Conservation (phyloP, 2,888 invertebrate genomes). For the Matsumyia berberina region DNA sequence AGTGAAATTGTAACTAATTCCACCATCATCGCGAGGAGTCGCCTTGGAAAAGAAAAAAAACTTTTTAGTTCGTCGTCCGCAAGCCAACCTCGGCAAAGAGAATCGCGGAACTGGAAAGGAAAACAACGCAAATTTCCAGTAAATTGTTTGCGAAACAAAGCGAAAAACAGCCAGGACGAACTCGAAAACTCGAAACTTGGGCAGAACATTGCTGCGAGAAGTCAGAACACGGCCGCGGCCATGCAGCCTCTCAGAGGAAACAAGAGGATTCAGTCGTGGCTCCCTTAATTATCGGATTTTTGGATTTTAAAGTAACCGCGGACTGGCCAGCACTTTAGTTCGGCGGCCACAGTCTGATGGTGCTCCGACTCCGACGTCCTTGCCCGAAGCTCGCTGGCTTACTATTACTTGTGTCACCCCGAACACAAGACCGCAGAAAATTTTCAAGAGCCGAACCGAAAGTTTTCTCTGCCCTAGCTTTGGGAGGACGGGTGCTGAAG, state of each 20-base stretch:
- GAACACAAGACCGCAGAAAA: conserved; percentile 63
- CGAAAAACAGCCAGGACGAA: conserved; percentile 43
- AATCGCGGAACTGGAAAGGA: conserved; percentile 59
- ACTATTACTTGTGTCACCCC: conserved; percentile 55
- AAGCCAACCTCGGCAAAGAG: conserved; percentile 41
- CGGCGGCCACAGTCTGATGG: conserved; percentile 4
- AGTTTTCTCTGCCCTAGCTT: conserved; percentile 24
- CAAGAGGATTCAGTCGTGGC: conserved; percentile 55
- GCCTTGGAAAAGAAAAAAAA: conserved; percentile 50
- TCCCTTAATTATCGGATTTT: conserved; percentile 67
- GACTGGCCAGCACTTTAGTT: conserved; percentile 46
- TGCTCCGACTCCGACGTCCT: conserved; percentile 9
- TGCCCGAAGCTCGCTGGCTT: conserved; percentile 20
- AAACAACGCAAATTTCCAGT: conserved; percentile 64
- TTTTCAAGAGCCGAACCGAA: conserved; percentile 65
- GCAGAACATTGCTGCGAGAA: conserved; percentile 42
- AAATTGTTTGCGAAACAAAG: conserved; percentile 69
- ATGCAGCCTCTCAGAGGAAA: conserved; percentile 49
- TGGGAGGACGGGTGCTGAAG: not conserved
- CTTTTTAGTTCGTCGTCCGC: conserved; percentile 67
- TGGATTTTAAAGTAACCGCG: conserved; percentile 65
- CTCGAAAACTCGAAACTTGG: conserved; percentile 16
- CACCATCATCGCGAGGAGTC: conserved; percentile 39
- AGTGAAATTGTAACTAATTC: conserved; percentile 75
- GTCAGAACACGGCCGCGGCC: conserved; percentile 38